phyloP scores from a whole-genome alignment of 2,888 invertebrate genomes.

The Sclerodermus sp. region DNA sequence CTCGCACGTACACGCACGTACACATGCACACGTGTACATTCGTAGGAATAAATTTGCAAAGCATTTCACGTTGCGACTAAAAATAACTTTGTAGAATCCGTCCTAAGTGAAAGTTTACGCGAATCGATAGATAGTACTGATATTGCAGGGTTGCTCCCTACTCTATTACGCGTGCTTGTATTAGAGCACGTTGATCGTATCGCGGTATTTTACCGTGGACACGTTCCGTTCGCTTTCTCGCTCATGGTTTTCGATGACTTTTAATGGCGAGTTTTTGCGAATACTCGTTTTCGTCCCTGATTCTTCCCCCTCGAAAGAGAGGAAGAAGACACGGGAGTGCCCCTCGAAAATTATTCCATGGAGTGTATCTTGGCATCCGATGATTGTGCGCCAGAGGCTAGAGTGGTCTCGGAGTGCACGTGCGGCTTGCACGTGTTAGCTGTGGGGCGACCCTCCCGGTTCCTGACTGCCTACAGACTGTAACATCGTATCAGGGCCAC shows the following conservation, averaged over 20 bases:
- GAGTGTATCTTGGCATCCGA: conserved; percentile 56
- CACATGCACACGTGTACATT: conserved; percentile 28
- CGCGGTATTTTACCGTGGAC: no score
- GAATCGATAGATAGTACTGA: no score
- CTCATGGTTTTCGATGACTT: no score
- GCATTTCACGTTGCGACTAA: no score
- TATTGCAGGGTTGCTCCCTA: no score
- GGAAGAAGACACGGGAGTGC: conserved; percentile 32
- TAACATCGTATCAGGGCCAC: conserved; percentile 52
- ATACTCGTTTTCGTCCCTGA: conserved; percentile 12
- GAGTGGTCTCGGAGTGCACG: conserved; percentile 55
- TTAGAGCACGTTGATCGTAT: no score
- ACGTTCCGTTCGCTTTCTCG: no score
- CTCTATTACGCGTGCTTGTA: no score
- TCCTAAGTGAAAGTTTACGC: no score
- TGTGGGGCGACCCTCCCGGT: conserved; percentile 53
- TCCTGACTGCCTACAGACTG: conserved; percentile 48
- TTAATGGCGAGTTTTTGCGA: no score
- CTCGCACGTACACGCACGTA: conserved; percentile 26
- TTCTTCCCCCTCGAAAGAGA: conserved; percentile 1
- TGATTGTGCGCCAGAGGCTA: conserved; percentile 52
- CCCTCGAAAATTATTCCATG: conserved; percentile 50
- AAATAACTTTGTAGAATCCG: no score
- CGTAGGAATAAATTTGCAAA: conserved; percentile 32
- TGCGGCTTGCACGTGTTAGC: conserved; percentile 56